These are phyloP conservation scores for Gymnocephalus cernua DNA, from an alignment of 2,113 vertebrate genomes.

Conservation along the genomic window DNA sequence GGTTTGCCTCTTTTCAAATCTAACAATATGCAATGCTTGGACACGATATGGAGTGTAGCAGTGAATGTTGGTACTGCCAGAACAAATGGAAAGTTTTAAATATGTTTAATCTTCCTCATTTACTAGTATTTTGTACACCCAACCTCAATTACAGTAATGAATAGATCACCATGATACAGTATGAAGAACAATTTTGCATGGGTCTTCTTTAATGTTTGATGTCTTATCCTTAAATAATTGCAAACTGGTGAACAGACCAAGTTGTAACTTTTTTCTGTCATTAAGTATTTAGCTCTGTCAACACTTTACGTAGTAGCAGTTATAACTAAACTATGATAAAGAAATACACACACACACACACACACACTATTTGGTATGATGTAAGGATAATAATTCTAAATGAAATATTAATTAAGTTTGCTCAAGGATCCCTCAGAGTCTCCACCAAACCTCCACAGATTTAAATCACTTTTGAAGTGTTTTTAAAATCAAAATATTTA, in stretches of 20 bases:
- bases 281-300: not conserved
- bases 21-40: not conserved
- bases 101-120: not conserved
- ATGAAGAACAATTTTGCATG: not conserved
- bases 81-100: not conserved
- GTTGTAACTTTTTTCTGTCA: not conserved
- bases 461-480: not conserved
- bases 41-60: not conserved
- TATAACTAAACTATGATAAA: not conserved
- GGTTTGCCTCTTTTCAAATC: constrained; percentile 82
- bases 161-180: not conserved
- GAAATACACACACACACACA: not conserved
- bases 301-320: not conserved
- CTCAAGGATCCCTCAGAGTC: not conserved
- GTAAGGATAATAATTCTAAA: not conserved
- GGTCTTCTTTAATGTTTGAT: not conserved
- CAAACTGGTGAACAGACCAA: not conserved
- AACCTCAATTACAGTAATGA: not conserved
- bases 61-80: not conserved
- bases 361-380: not conserved
- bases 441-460: not conserved
- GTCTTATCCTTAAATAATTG: not conserved
- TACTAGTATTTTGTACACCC: not conserved
- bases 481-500: not conserved
- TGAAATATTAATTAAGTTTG: not conserved